Evolutionary conservation across 2,888 invertebrate species (phyloP), one percentile per base, ranked within the genome.

Genomic region (Chymomyza procnemis): DNA sequence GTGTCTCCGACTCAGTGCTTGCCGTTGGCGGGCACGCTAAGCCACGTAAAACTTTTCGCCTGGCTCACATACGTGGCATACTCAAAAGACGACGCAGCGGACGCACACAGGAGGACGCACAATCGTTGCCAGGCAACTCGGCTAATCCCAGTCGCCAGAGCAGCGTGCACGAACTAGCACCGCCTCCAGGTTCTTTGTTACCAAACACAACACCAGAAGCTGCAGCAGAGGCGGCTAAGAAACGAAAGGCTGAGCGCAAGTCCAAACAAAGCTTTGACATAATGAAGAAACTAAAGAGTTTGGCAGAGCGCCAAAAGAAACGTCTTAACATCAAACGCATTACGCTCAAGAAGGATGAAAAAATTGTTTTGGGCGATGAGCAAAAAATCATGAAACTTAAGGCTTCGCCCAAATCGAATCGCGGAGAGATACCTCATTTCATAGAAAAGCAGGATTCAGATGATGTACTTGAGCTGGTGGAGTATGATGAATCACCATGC

Each of bases 251-350:
- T 59, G 26, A 59, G 4, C 55, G 55, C 16, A 89, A 89, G 64
- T 60, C 78, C 19, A 79, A 81, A 58, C 82, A 85, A 58, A 93
- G 93, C 87, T 93, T 93, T 85, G 93, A 94, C 30, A 91, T 94
- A 66, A 94, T 94, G 76, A 93, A 94, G 87, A 94, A 94, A 90
- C 92, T 94, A 21, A 93, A 93, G 89, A 93, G 93, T 75, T 92
- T 94, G 90, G 94, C 94, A 18, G 94, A 94, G 78, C 93, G 93
- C 91, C 93, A 80, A 88, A 93, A 89, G 91, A 93, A 79, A 91
- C 93, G 93, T 68, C 70, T 90, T 34, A 87, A 89, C 5, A 90
- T 91, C 55, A 90, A 88, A 66, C 90, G 88, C 55, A 88, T 91
- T 14, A 82, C 89, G 12, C 78, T 91, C 21, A 88, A 88, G 34